These are phyloP conservation scores for Pristionchus japonicus DNA, from an alignment of 2,888 invertebrate genomes.

Conservation along the genomic window DNA sequence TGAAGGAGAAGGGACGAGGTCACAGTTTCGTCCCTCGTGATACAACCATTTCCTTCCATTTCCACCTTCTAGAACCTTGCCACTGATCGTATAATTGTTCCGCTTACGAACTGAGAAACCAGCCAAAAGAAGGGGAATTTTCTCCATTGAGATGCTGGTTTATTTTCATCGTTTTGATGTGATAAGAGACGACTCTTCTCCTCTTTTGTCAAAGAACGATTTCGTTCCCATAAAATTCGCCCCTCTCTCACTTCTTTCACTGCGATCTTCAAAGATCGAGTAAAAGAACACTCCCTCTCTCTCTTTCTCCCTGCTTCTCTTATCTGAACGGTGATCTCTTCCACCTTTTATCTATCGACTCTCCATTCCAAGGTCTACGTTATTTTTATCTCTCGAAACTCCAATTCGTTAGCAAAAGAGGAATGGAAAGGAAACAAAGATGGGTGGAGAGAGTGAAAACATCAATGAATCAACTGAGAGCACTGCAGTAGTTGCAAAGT, in stretches of 20 bases:
- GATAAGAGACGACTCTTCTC: neutral
- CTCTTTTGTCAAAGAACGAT: neutral
- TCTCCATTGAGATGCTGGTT: neutral
- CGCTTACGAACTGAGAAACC: neutral
- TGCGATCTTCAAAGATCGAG: conserved; percentile 17
- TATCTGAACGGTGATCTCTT: neutral
- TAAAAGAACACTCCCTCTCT: neutral
- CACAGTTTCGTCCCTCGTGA: neutral
- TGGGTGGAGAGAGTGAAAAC: neutral
- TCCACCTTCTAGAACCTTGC: neutral
- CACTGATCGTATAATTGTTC: neutral
- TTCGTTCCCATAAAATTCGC: neutral
- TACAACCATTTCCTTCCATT: neutral
- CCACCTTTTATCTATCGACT: neutral
- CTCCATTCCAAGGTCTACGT: conserved; percentile 3
- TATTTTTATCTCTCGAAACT: conserved; percentile 13
- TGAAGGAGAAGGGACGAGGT: neutral
- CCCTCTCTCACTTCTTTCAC: neutral
- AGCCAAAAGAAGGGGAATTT: neutral
- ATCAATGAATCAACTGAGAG: neutral
- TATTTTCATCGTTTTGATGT: conserved; percentile 11
- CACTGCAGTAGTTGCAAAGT: neutral
- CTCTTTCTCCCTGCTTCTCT: conserved; percentile 11
- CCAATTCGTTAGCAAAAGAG: neutral
- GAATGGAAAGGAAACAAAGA: neutral